Base-by-base conservation (phyloP, 2,888 invertebrate genomes). In the Cantharis nigra region DNA sequence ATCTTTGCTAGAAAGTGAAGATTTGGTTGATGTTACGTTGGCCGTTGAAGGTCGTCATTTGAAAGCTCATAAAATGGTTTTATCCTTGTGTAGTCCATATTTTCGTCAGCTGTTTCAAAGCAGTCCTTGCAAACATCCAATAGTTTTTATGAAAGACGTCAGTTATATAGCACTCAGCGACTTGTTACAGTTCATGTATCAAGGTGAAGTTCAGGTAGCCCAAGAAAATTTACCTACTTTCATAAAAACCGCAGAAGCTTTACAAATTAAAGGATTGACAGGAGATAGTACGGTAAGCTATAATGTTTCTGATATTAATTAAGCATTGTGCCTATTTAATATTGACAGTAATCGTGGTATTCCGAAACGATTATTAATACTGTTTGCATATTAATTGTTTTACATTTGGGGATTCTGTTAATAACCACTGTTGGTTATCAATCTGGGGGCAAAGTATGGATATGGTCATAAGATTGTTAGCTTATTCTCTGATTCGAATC, bases 51-150 rank as follows among this genome's bases (percentile, higher is more conserved):
- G 94, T 10, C 91, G 92, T 86, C 93, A 92, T 84, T 90, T 95
- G 64, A 92, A 94, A 86, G 95, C 95, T 63, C 95, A 95, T 88
- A 94, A 94, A 87, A 91, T 94, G 82, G 93, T 95, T 81, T 90
- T 95, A 73, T 94, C 94, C 23, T 93, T 95, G 63, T 94, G 94
- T 89, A 94, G 94, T 85, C 93, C 94, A 64, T 95, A 94, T 88
- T 95, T 94, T 89, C 93, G 93, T 87, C 92, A 92, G 86, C 89
- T 93, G 80, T 94, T 94, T 86, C 92, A 92, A 88, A 90, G 89
- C 83, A 94, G 93, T 84, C 93, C 93, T 1, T 93, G 93, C 84
- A 93, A 93, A 83, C 94, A 94, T 87, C 93, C 94, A 0, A 93
- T 94, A 82, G 93, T 94, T 72, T 93, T 94, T 75, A 88, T 94